A percentile compares a stretch with the other conserved stretches of the same genome.
Conservation (phyloP, 1,140 invertebrate genomes). For the Zaprionus lachaisei region DNA sequence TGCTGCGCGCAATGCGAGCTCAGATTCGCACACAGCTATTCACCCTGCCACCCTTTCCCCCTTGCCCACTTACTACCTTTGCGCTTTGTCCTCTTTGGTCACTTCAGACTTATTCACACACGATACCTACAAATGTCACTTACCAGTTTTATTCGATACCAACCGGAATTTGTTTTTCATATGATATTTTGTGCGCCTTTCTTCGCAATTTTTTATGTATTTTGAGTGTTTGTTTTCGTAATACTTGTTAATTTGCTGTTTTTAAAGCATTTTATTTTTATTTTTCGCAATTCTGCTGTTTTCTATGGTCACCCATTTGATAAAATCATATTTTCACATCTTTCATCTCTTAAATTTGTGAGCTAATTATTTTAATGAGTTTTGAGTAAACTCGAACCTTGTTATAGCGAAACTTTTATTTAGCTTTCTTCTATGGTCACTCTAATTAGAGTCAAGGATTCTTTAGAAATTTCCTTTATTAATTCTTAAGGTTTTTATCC, state of each 20-base stretch:
- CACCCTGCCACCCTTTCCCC: background rate
- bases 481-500: background rate
- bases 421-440: background rate
- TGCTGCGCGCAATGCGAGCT: background rate
- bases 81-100: background rate
- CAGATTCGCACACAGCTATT: slow-evolving; percentile 17
- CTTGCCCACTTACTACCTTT: too few relatives aligned
- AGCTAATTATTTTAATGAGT: background rate
- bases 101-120: background rate
- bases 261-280: background rate
- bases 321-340: background rate
- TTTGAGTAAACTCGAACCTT: background rate
- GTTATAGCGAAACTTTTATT: too few relatives aligned
- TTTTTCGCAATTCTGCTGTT: background rate
- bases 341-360: background rate
- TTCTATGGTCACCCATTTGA: background rate
- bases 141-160: background rate
- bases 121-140: background rate
- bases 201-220: background rate
- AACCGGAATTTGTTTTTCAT: background rate
- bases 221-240: background rate
- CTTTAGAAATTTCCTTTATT: background rate
- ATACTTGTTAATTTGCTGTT: background rate
- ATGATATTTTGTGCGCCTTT: background rate
- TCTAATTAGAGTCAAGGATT: background rate